Percentiles rank a stretch among this genome's conserved stretches.
phyloP scores from a whole-genome alignment of 2,888 invertebrate genomes.

The Acanthosepion pharaonis region DNA sequence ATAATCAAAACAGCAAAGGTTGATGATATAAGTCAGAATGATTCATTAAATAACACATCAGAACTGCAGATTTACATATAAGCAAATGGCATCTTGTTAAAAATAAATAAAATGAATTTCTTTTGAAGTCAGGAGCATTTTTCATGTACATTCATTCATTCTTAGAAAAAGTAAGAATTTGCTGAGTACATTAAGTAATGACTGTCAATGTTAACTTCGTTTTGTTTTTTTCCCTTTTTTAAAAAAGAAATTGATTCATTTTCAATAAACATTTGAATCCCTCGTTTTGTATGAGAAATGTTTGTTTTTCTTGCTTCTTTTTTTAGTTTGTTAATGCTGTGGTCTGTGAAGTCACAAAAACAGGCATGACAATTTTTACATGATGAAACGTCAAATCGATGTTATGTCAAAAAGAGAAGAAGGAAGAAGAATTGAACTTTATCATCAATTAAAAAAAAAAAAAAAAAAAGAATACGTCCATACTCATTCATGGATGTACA shows the following conservation, averaged over 20 bases:
- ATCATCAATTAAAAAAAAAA: background rate
- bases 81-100: background rate
- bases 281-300: background rate
- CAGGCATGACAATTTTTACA: background rate
- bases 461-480: background rate
- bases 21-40: background rate
- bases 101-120: background rate
- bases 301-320: background rate
- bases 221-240: background rate
- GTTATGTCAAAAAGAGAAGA: background rate
- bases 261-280: background rate
- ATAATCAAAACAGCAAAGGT: background rate
- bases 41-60: background rate
- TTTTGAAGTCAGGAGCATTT: background rate
- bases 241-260: background rate
- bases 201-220: background rate
- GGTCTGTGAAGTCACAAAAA: slow-evolving; percentile 9
- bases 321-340: background rate
- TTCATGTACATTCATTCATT: background rate
- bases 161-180: background rate
- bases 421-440: background rate
- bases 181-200: background rate
- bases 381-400: background rate
- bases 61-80: too few species aligned
- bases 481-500: background rate